Percentiles rank a stretch among this genome's conserved stretches.
These are phyloP conservation scores for Pristionchus exspectatus DNA, from an alignment of 2,888 invertebrate species.

Conservation along the genomic window DNA sequence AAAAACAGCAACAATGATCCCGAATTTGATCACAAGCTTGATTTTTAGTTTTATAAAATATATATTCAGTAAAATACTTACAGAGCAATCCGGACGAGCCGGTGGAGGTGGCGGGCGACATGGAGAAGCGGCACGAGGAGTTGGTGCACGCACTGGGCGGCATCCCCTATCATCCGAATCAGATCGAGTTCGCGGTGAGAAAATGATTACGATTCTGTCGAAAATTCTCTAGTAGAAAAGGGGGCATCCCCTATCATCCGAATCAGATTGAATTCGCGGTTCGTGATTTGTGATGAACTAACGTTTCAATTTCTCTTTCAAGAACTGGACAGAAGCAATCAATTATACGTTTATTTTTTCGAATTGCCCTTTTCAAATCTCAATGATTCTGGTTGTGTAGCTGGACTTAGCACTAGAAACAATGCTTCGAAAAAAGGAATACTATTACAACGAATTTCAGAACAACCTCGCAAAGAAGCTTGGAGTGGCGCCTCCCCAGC, in stretches of 20 bases:
- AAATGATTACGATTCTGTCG: neutral
- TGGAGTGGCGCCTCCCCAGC: conserved; percentile 10
- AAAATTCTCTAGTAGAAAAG: no score
- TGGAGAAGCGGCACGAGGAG: conserved; percentile 70
- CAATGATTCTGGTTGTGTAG: no score
- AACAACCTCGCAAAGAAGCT: conserved; percentile 43
- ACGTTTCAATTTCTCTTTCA: no score
- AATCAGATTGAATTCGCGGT: conserved; percentile 71
- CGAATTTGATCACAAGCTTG: no score
- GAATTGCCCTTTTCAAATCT: no score
- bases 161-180: conserved; percentile 76
- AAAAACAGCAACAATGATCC: neutral
- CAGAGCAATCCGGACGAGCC: conserved; percentile 62
- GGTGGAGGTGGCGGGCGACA: conserved; percentile 75
- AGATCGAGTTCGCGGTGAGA: conserved; percentile 67
- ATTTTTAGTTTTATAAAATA: no score
- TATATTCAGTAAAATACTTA: conserved; percentile 54
- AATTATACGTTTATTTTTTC: no score
- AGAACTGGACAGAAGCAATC: no score
- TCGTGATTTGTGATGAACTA: neutral
- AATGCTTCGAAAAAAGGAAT: no score
- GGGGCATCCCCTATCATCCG: conserved; percentile 76
- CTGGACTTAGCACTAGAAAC: no score
- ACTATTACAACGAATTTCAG: no score
- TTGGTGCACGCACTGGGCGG: conserved; percentile 72